Percentiles rank a stretch among this genome's conserved stretches.
These are phyloP conservation scores for Callorhinus ursinus DNA, from an alignment of 2,113 vertebrate species.

Conservation along the genomic window DNA sequence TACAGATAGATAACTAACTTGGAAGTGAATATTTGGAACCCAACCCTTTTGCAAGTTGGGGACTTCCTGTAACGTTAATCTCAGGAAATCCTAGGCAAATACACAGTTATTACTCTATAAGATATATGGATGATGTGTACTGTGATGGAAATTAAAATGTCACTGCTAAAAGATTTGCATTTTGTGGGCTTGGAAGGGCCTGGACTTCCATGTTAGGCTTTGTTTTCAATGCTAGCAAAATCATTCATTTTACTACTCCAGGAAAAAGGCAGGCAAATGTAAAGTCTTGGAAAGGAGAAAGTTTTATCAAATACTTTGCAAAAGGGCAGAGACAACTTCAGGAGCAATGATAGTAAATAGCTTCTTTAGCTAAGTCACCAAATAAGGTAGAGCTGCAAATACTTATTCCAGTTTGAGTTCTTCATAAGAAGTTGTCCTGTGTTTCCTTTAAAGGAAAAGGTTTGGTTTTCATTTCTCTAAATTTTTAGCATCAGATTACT, in stretches of 20 bases:
- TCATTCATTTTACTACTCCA: conserved; percentile 21
- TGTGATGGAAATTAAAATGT: conserved; percentile 57
- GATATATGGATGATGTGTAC: neutral
- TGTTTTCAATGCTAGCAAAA: neutral
- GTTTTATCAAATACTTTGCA: neutral
- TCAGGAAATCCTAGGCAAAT: conserved; percentile 51
- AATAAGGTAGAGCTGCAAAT: neutral
- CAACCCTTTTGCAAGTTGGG: conserved; percentile 38
- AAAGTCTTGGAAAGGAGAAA: neutral
- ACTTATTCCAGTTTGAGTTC: neutral
- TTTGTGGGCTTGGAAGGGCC: neutral
- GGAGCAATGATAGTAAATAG: conserved; percentile 4
- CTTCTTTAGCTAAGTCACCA: conserved; percentile 2
- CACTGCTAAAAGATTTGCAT: conserved; percentile 48
- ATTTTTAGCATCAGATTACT: neutral
- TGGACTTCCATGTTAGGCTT: conserved; percentile 25
- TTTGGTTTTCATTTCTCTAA: conserved; percentile 63
- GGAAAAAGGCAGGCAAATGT: neutral
- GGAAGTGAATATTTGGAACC: conserved; percentile 3
- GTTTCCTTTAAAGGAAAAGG: neutral
- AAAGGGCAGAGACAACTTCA: conserved; percentile 33
- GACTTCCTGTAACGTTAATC: conserved; percentile 41
- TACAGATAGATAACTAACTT: neutral
- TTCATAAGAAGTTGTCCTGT: neutral
- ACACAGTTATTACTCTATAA: conserved; percentile 26